Percentiles rank a stretch among this genome's conserved stretches.
Evolutionary conservation across 2,797 vertebrate genomes (phyloP).

Genomic region (Sebastes nivosus): DNA sequence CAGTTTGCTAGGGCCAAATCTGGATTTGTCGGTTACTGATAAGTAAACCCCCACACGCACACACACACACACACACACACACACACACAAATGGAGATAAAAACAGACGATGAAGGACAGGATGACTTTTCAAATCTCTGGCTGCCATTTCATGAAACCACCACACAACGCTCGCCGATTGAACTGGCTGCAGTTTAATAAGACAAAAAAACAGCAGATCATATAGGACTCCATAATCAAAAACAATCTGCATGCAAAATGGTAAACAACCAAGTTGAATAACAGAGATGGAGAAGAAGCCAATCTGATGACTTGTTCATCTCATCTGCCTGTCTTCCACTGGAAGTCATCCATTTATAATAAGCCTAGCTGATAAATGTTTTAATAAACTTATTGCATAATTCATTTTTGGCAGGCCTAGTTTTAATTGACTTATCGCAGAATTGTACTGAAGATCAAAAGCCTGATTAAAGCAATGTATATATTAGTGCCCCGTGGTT

Average conservation of each 20-base stretch:
- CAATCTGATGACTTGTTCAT: conserved; percentile 81
- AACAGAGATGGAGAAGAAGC: conserved; percentile 66
- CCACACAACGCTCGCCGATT: neutral
- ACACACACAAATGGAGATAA: conserved; percentile 57
- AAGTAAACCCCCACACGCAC: conserved; percentile 58
- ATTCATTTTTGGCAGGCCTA: conserved; percentile 84
- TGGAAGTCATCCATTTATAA: conserved; percentile 86
- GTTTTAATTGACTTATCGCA: conserved; percentile 87
- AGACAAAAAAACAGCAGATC: conserved; percentile 53
- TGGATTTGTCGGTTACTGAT: conserved; percentile 78
- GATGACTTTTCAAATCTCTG: conserved; percentile 71
- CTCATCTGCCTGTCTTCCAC: conserved; percentile 79
- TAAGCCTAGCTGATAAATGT: conserved; percentile 87
- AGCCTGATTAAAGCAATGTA: conserved; percentile 84
- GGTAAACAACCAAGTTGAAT: conserved; percentile 80
- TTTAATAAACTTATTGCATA: conserved; percentile 87
- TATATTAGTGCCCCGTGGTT: conserved; percentile 76
- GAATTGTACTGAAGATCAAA: conserved; percentile 85
- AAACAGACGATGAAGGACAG: conserved; percentile 76
- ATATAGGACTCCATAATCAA: conserved; percentile 65
- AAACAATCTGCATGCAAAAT: conserved; percentile 78
- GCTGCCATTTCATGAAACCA: conserved; percentile 62
- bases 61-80: conserved; percentile 3
- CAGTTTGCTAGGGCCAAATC: conserved; percentile 73
- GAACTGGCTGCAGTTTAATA: conserved; percentile 47